Evolutionary conservation across 2,113 vertebrate genomes (phyloP).

Genomic region (Burhinus oedicnemus): DNA sequence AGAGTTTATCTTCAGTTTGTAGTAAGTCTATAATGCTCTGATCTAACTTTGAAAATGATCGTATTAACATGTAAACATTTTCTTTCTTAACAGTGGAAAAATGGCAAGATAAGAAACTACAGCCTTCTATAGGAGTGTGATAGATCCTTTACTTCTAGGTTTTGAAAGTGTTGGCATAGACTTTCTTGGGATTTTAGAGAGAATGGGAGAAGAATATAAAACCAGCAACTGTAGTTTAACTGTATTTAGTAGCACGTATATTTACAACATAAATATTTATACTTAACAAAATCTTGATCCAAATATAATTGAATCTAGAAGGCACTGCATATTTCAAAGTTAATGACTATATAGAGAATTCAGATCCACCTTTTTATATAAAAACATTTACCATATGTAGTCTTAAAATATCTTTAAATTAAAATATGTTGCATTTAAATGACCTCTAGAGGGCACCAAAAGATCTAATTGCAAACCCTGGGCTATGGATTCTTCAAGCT

Average conservation of each 20-base stretch:
- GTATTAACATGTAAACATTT: neutral
- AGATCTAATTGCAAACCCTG: constrained; percentile 65
- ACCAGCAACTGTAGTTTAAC: constrained; percentile 14
- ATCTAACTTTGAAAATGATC: neutral
- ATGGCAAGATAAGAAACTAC: neutral
- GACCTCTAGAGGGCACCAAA: constrained; percentile 80
- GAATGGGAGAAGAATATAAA: neutral
- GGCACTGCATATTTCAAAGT: neutral
- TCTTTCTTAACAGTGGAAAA: neutral
- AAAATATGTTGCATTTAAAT: constrained; percentile 10
- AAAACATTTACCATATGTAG: constrained; percentile 8
- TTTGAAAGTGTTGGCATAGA: constrained; percentile 21
- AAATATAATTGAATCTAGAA: constrained; percentile 40
- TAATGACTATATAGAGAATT: neutral
- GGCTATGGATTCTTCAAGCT: constrained; percentile 39
- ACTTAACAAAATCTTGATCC: constrained; percentile 11
- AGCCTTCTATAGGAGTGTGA: neutral
- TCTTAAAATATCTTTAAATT: constrained; percentile 14
- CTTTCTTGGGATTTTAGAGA: constrained; percentile 20
- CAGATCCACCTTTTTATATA: constrained; percentile 8
- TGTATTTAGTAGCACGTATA: constrained; percentile 13
- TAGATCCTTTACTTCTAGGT: neutral
- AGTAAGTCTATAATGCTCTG: neutral
- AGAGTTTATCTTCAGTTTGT: neutral
- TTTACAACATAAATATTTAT: constrained; percentile 50